Percentiles rank a stretch among this genome's conserved stretches.
phyloP scores from a whole-genome alignment of 2,888 invertebrate species.

The Stegana nigrithorax region DNA sequence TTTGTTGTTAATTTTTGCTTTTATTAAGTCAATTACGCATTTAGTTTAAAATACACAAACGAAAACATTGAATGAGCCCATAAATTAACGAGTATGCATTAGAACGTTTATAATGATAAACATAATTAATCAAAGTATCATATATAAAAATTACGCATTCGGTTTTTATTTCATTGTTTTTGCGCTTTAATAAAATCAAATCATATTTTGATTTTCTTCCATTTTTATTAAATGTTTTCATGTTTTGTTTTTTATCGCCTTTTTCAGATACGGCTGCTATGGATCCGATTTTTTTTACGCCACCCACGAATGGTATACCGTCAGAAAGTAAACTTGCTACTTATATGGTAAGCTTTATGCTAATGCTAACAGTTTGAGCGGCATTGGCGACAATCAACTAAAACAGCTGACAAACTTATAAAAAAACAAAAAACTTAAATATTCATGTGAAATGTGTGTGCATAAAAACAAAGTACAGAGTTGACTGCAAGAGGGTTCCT shows the following conservation, averaged over 20 bases:
- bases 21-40: conserved; percentile 12
- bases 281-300: conserved; percentile 82
- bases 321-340: conserved; percentile 87
- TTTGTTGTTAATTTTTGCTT: too few relatives aligned
- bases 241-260: neutral
- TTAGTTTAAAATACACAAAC: neutral
- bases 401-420: too few relatives aligned
- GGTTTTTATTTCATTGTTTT: neutral
- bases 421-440: too few relatives aligned
- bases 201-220: neutral
- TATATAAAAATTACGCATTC: too few relatives aligned
- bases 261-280: conserved; percentile 70
- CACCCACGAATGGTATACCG: conserved; percentile 80
- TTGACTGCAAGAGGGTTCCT: too few relatives aligned
- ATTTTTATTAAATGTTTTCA: neutral
- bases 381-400: neutral
- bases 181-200: too few relatives aligned
- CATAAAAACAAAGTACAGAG: too few relatives aligned
- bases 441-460: too few relatives aligned
- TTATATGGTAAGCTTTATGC: conserved; percentile 76
- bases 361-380: neutral
- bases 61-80: too few relatives aligned
- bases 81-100: too few relatives aligned
- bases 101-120: too few relatives aligned
- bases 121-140: too few relatives aligned